Base-by-base conservation (phyloP, 2,888 invertebrate species). In the Bellardia pandia region DNA sequence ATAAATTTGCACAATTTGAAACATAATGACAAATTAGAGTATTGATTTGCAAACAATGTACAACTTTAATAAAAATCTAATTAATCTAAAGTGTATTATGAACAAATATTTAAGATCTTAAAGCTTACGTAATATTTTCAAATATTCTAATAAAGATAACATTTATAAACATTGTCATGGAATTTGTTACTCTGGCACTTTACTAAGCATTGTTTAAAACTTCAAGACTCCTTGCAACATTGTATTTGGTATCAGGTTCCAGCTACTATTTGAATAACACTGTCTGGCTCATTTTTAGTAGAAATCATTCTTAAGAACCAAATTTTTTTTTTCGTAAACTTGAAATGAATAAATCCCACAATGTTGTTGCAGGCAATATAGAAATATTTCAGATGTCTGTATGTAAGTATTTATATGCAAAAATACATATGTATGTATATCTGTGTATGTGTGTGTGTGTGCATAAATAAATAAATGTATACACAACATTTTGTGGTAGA, bases 341-440 rank as follows among this genome's bases (percentile, higher is more conserved):
- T 83, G n/a, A 37, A 76, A 76, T 71, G 79, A 86, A 76, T 71
- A 83, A 86, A 83, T 82, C 86, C 82, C 86, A 86, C 86, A 76
- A 76, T 58, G 58, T 69, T 81, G 60, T 68, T 77, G 33, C 45
- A 72, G 58, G 80, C 78, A 84, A 60, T 82, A 11, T 68, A 68
- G 66, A 79, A 77, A 84, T 51, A 56, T 69, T 58, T 66, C 23
- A 40, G n/a, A 58, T n/a, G 60, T 13, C 23, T 23, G 23, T 23
- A 1, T 23, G 23, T 23, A 23, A 6, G 37, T 9, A 23, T 56
- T 56, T 56, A 23, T 56, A 9, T 9, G 58, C 33, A 2, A 3
- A 13, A 58, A n/a, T 51, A 33, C 33, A 23, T 56, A 6, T 23
- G 58, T 60, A 30, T 60, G 30, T 16, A n/a, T 8, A 8, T 66